Evolutionary conservation across 2,888 invertebrate genomes (phyloP).

Genomic region (Sussaba pulchella): DNA sequence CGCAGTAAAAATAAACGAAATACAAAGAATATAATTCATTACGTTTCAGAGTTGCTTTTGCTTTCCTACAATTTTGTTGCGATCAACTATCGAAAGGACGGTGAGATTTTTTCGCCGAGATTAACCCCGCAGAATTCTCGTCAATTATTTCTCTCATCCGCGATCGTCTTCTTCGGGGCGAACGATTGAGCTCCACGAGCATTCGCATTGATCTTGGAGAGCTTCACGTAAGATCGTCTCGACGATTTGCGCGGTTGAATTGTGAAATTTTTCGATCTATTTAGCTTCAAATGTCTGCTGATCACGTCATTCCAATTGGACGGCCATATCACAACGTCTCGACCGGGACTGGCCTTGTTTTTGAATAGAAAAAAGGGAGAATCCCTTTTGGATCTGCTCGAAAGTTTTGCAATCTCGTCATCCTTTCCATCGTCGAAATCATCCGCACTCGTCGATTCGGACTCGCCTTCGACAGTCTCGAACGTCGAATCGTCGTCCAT

Average conservation of each 20-base stretch:
- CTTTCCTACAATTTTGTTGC: too few relatives aligned
- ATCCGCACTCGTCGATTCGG: background rate
- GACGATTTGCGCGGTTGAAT: background rate
- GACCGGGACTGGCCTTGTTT: conserved; percentile 21
- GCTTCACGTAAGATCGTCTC: conserved; percentile 31
- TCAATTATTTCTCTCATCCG: background rate
- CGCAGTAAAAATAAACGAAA: too few relatives aligned
- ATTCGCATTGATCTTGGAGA: conserved; percentile 19
- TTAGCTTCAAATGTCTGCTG: conserved; percentile 39
- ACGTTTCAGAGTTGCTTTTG: too few relatives aligned
- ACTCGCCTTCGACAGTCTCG: conserved; percentile 12
- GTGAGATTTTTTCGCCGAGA: background rate
- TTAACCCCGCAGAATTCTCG: conserved; percentile 7
- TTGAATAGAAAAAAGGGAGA: conserved; percentile 60
- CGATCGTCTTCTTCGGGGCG: background rate
- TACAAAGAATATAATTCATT: too few relatives aligned
- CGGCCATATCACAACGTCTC: conserved; percentile 60
- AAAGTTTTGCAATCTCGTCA: conserved; percentile 22
- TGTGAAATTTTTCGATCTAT: conserved; percentile 20
- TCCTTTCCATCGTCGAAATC: background rate
- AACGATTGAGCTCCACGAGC: background rate
- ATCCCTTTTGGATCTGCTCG: conserved; percentile 52
- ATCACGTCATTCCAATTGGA: conserved; percentile 55
- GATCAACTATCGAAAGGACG: conserved; percentile 15
- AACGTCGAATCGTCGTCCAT: conserved; percentile 62